Evolutionary conservation across 2,888 invertebrate genomes (phyloP).

Genomic region (Strigamia transsilvanica): DNA sequence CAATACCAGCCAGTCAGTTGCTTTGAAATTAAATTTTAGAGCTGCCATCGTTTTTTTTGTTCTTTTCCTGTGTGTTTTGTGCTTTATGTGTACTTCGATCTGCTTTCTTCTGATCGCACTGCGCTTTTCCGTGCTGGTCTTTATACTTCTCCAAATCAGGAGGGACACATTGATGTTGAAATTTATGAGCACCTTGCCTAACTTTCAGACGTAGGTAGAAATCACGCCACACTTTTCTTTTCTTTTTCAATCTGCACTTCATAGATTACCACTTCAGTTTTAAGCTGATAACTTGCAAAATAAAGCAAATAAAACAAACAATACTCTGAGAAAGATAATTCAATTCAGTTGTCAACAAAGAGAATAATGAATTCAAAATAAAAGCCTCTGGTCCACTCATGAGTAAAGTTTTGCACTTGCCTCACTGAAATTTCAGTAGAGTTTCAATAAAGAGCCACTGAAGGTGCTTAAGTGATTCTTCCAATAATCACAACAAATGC

Average conservation of each 20-base stretch:
- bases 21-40: slow-evolving; percentile 41
- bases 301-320: neutral
- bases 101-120: slow-evolving; percentile 35
- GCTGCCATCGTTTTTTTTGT: slow-evolving; percentile 26
- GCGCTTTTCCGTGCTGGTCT: slow-evolving; percentile 17
- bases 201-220: slow-evolving; percentile 18
- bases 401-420: no score
- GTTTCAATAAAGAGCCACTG: no score
- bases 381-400: no score
- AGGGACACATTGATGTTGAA: slow-evolving; percentile 47
- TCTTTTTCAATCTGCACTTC: slow-evolving; percentile 26
- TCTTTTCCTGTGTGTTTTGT: slow-evolving; percentile 43
- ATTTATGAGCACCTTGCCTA: slow-evolving; percentile 38
- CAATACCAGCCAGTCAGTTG: neutral
- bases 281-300: neutral
- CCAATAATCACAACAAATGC: no score
- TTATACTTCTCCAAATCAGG: slow-evolving; percentile 41
- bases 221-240: slow-evolving; percentile 22
- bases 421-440: no score
- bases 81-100: slow-evolving; percentile 46
- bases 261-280: slow-evolving; percentile 34
- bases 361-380: no score
- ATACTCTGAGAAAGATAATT: no score
- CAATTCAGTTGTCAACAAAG: no score
- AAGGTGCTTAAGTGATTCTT: no score